These are phyloP conservation scores for Watsonalla binaria DNA, from an alignment of 2,888 invertebrate genomes.

Conservation along the genomic window DNA sequence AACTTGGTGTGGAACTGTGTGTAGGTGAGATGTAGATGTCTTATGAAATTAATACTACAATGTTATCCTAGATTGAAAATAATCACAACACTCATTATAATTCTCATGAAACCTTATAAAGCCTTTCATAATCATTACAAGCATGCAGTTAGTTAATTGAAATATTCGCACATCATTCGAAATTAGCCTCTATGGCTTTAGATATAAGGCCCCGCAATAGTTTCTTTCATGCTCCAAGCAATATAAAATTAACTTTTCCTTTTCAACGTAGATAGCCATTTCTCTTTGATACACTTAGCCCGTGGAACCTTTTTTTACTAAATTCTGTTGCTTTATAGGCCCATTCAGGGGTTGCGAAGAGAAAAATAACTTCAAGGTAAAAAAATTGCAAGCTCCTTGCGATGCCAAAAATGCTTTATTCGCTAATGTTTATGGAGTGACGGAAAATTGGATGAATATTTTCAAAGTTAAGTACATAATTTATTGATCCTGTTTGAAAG, in stretches of 20 bases:
- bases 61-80: too few relatives aligned
- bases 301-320: conserved; percentile 17
- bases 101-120: too few relatives aligned
- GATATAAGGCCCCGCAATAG: not conserved
- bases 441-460: conserved; percentile 6
- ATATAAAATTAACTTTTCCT: conserved; percentile 19
- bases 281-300: conserved; percentile 24
- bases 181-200: not conserved
- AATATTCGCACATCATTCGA: not conserved
- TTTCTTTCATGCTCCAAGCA: conserved; percentile 8
- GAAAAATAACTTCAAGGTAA: conserved; percentile 18
- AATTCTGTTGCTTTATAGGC: conserved; percentile 24
- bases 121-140: not conserved
- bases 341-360: conserved; percentile 17
- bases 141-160: not conserved
- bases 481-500: not conserved
- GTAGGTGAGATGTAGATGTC: too few relatives aligned
- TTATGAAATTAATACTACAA: too few relatives aligned
- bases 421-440: conserved; percentile 5
- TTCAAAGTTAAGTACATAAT: conserved; percentile 1
- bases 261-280: conserved; percentile 16
- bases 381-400: conserved; percentile 6
- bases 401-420: not conserved
- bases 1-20: too few relatives aligned
- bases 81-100: too few relatives aligned